These are phyloP conservation scores for Otus sunia DNA, from an alignment of 2,113 vertebrate genomes.

Conservation along the genomic window DNA sequence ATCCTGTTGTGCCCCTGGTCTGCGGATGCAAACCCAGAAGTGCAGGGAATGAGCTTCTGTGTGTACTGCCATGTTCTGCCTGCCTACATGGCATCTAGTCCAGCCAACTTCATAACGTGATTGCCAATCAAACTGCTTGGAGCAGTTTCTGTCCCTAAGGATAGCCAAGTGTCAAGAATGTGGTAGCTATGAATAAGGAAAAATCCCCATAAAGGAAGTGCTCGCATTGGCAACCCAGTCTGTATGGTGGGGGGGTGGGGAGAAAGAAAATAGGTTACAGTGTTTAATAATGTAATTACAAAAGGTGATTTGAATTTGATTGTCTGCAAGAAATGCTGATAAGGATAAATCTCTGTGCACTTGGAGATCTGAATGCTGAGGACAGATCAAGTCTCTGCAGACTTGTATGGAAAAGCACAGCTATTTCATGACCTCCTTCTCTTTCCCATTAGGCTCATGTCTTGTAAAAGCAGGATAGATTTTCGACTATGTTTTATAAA, in stretches of 20 bases:
- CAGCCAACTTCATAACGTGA: fast-evolving
- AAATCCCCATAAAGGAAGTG: neutral
- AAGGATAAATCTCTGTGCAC: conserved; percentile 29
- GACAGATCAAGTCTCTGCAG: conserved; percentile 45
- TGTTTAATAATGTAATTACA: conserved; percentile 25
- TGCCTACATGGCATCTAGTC: neutral
- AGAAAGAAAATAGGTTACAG: conserved; percentile 23
- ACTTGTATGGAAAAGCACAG: neutral
- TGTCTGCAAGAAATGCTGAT: conserved; percentile 19
- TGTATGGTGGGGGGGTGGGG: neutral
- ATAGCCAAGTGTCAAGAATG: neutral
- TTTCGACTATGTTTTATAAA: neutral
- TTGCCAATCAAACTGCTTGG: neutral
- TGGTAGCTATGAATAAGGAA: neutral
- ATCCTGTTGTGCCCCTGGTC: neutral
- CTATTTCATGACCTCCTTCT: conserved; percentile 30
- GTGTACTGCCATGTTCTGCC: neutral
- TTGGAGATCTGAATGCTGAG: conserved; percentile 21
- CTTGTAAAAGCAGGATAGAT: neutral
- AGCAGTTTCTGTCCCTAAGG: neutral
- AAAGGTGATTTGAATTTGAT: conserved; percentile 46
- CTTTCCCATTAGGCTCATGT: neutral
- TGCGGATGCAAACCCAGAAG: neutral
- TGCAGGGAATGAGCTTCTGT: neutral
- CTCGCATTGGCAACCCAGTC: fast-evolving